Base-by-base conservation (phyloP, 2,888 invertebrate genomes). In the Pomacea canaliculata region DNA sequence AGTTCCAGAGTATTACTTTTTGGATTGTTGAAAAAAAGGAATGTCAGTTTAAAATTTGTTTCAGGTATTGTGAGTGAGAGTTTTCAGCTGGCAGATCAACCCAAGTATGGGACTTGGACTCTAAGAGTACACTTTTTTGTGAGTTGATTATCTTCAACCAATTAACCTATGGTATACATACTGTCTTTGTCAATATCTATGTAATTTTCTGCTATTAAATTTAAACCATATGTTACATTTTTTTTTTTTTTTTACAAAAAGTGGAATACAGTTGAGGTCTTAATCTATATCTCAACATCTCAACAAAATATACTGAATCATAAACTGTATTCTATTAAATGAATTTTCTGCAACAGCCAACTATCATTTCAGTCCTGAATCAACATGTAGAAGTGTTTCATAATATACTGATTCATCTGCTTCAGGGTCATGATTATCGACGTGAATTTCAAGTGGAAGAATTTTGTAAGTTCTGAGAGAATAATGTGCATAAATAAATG, bases 31-130 rank as follows among this genome's bases (percentile, higher is more conserved):
- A 37, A 37, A 37, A 37, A 37, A 37, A 37, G 37, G 37, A 3
- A 37, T 37, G 37, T 37, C 37, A 37, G 37, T 8, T 16, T 16
- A 56, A 13, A 56, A 10, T 56, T 12, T 67, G 76, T 77, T 83
- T 63, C 95, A 90, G 97, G 98, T 71, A 96, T 97, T 12, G 97
- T 98, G n/a, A 97, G 96, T 82, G 92, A 98, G 82, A 94, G 95
- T 73, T 98, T 98, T 91, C 95, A 94, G 87, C 92, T 98, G 75
- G 96, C 97, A 0, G 96, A 97, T 91, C 97, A 97, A 89, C 97
- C 97, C 0, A 93, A 95, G 68, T 97, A 94, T 90, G 98, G 98
- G 12, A 95, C 96, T 88, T 98, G 98, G 98, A 94, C 94, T 68
- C 95, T 98, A 82, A 93, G 95, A 80, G 95, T 98, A 0, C 94